These are phyloP conservation scores for Copidosoma aretas DNA, from an alignment of 2,888 invertebrate genomes.

Conservation along the genomic window DNA sequence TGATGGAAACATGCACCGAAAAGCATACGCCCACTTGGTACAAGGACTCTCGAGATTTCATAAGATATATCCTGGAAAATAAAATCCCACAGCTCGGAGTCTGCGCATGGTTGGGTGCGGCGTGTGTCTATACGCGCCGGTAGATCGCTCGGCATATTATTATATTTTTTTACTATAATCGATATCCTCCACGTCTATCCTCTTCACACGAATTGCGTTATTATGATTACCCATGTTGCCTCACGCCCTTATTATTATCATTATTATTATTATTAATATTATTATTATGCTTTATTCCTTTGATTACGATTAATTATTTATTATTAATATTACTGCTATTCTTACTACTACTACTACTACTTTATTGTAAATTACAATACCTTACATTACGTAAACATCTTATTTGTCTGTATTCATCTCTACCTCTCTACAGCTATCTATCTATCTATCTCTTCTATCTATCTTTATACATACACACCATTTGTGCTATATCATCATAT, in stretches of 20 bases:
- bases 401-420: constrained; percentile 30
- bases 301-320: not conserved
- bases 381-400: constrained; percentile 22
- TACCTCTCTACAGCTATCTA: constrained; percentile 38
- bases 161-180: constrained; percentile 5
- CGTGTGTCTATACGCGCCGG: constrained; percentile 50
- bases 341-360: no score
- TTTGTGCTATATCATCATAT: constrained; percentile 32
- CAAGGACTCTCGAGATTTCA: no score
- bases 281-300: no score
- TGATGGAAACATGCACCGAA: no score
- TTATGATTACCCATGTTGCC: constrained; percentile 30
- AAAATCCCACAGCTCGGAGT: not conserved
- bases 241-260: constrained; percentile 15
- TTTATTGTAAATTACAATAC: constrained; percentile 19
- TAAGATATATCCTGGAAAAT: not conserved
- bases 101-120: constrained; percentile 54
- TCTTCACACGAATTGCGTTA: not conserved
- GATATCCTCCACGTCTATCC: not conserved
- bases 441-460: constrained; percentile 38
- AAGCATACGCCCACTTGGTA: no score
- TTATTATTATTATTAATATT: not conserved
- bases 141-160: constrained; percentile 48
- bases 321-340: constrained; percentile 6
- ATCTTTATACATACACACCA: constrained; percentile 36